These are phyloP conservation scores for Graphium colonna DNA, from an alignment of 2,888 invertebrate species.

Conservation along the genomic window DNA sequence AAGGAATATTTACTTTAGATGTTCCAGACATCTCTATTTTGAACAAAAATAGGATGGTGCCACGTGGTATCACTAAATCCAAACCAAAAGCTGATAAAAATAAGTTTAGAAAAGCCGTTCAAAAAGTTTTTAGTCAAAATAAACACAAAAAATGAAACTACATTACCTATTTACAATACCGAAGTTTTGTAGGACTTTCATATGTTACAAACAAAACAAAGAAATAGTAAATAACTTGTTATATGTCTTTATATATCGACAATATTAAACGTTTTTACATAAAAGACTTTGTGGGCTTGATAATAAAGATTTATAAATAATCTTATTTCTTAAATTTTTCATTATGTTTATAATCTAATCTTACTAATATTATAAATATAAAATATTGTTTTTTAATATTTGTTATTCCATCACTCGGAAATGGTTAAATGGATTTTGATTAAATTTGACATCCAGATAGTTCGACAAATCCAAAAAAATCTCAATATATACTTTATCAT, in stretches of 20 bases:
- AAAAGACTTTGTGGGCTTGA: background rate
- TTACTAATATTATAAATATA: no score
- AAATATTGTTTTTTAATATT: no score
- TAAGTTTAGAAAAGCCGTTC: conserved; percentile 2
- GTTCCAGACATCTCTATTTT: background rate
- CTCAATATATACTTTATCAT: no score
- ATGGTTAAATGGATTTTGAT: no score
- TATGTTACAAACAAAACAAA: no score
- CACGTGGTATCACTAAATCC: conserved; percentile 2
- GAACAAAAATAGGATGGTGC: background rate
- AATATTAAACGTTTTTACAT: background rate
- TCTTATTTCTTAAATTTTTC: no score
- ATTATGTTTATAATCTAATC: no score
- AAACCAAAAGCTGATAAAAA: background rate
- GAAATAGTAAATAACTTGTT: background rate
- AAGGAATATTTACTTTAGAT: conserved; percentile 5
- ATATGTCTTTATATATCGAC: background rate
- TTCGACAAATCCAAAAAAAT: no score
- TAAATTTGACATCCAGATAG: no score
- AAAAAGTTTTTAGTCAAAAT: background rate
- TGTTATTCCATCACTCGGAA: no score
- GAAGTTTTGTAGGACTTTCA: no score
- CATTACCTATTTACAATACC: background rate
- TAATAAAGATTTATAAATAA: background rate
- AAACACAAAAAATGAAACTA: background rate